Percentiles rank a stretch among this genome's conserved stretches.
Evolutionary conservation across 1,140 invertebrate genomes (phyloP).

Genomic region (Solenopsis fugax): DNA sequence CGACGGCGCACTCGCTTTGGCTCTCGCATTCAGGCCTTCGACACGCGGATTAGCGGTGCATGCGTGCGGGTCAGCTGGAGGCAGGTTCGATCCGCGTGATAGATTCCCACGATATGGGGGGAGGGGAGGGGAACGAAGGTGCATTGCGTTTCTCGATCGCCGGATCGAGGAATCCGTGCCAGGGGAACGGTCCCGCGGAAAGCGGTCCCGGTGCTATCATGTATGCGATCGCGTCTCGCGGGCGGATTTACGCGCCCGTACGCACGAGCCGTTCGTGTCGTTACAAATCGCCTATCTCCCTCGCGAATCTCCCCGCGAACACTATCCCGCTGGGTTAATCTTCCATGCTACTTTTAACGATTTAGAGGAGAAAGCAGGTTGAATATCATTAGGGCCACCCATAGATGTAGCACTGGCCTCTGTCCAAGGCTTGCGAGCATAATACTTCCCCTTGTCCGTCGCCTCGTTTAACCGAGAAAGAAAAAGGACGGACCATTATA

Average conservation of each 20-base stretch:
- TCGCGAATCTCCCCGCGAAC: background rate
- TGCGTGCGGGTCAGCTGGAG: conserved; percentile 32
- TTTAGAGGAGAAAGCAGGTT: conserved; percentile 26
- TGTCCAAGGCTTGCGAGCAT: background rate
- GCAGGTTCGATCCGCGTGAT: conserved; percentile 61
- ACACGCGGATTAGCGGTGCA: conserved; percentile 45
- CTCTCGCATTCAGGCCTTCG: conserved; percentile 14
- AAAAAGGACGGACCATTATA: background rate
- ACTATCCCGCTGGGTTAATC: background rate
- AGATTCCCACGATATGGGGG: conserved; percentile 75
- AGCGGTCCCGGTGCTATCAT: conserved; percentile 39
- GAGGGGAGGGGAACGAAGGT: conserved; percentile 58
- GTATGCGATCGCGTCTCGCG: conserved; percentile 52
- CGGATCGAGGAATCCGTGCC: conserved; percentile 65
- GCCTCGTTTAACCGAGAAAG: background rate
- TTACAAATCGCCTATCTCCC: conserved; percentile 29
- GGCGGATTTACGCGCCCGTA: conserved; percentile 45
- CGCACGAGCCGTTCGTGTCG: conserved; percentile 33
- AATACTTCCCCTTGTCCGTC: background rate
- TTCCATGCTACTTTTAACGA: conserved; percentile 17
- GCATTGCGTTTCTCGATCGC: conserved; percentile 63
- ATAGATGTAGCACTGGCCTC: background rate
- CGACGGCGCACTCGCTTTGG: background rate
- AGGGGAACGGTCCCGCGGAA: conserved; percentile 53
- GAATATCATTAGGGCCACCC: conserved; percentile 9